phyloP scores from a whole-genome alignment of 1,140 invertebrate genomes.

The Steinernema feltiae region DNA sequence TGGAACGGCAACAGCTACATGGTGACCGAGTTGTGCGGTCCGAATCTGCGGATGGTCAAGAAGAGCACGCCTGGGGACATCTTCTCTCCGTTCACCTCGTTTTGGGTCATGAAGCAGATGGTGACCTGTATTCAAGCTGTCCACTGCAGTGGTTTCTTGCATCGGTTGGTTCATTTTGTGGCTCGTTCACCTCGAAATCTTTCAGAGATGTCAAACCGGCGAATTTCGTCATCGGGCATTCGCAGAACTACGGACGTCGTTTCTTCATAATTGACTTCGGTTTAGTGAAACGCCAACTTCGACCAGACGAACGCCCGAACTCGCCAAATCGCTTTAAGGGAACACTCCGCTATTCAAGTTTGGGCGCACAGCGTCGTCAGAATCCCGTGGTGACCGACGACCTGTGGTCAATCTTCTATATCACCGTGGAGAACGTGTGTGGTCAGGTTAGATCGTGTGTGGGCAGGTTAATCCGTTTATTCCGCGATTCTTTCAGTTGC shows the following conservation, averaged over 20 bases:
- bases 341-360: constrained; percentile 16
- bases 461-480: not conserved
- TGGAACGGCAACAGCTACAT: not conserved
- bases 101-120: constrained; percentile 14
- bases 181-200: not conserved
- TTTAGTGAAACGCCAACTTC: not conserved
- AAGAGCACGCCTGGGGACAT: not conserved
- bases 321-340: not conserved
- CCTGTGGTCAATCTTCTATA: constrained; percentile 17
- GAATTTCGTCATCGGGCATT: constrained; percentile 13
- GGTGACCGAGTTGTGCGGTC: constrained; percentile 10
- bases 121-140: not conserved
- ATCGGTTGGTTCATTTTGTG: not conserved
- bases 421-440: constrained; percentile 14
- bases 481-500: not conserved
- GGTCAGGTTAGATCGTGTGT: not conserved
- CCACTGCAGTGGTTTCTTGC: not conserved
- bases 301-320: not conserved
- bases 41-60: constrained; percentile 10
- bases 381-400: not conserved
- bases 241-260: not conserved
- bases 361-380: constrained; percentile 6
- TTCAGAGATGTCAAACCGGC: constrained; percentile 19
- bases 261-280: constrained; percentile 23
- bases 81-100: constrained; percentile 6